A percentile compares a stretch with the other conserved stretches of the same genome.
These are phyloP conservation scores for Helicoverpa assulta DNA, from an alignment of 2,888 invertebrate genomes.

Conservation along the genomic window DNA sequence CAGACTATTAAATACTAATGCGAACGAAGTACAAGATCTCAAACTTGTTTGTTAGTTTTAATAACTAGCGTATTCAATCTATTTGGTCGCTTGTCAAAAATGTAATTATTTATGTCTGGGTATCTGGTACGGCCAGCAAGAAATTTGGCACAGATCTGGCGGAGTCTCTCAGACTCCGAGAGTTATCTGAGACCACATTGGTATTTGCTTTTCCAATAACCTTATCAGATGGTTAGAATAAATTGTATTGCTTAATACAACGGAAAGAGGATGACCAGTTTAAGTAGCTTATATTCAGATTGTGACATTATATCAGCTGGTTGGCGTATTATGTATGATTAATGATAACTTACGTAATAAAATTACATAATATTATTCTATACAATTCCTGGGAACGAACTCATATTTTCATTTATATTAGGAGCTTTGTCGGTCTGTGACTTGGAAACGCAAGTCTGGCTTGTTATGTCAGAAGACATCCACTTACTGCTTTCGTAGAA, in stretches of 20 bases:
- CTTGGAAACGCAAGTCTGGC: too few species aligned
- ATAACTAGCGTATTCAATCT: background rate
- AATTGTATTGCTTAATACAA: background rate
- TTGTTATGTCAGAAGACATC: too few species aligned
- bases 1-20: conserved; percentile 31
- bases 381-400: too few species aligned
- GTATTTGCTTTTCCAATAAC: background rate
- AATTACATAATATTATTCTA: too few species aligned
- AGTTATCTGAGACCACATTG: background rate
- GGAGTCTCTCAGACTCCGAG: background rate
- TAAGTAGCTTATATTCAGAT: too few species aligned
- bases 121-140: background rate
- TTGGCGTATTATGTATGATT: too few species aligned
- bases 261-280: too few species aligned
- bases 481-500: too few species aligned
- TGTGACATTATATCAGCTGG: too few species aligned
- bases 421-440: too few species aligned
- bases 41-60: conserved; percentile 2
- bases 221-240: background rate
- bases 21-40: conserved; percentile 17
- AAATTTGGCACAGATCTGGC: background rate
- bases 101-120: background rate
- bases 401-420: too few species aligned
- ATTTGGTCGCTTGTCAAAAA: conserved; percentile 1
- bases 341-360: too few species aligned